phyloP scores from a whole-genome alignment of 2,888 invertebrate genomes.

The Flexamia atlantica region DNA sequence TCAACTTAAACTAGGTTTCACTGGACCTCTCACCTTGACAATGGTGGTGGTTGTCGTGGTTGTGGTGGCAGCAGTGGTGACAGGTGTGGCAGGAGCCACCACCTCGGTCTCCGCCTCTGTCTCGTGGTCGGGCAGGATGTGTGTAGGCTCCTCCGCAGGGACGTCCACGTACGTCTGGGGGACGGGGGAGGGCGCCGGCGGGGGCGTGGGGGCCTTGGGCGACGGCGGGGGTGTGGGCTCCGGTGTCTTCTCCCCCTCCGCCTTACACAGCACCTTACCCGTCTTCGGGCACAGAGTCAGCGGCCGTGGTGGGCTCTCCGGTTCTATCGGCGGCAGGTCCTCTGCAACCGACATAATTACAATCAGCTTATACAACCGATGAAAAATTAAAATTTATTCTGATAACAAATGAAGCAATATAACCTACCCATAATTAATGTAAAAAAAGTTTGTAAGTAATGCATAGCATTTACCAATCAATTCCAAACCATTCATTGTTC shows the following conservation, averaged over 20 bases:
- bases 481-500: no score
- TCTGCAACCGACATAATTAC: no score
- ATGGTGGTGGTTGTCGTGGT: conserved; percentile 44
- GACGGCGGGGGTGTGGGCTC: conserved; percentile 75
- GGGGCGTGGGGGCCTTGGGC: conserved; percentile 71
- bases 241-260: conserved; percentile 81
- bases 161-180: no score
- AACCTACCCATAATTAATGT: no score
- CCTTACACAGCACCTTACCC: conserved; percentile 75
- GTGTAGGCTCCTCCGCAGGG: conserved; percentile 44
- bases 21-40: conserved; percentile 51
- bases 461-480: no score
- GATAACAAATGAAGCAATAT: no score
- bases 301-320: conserved; percentile 82
- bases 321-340: conserved; percentile 76
- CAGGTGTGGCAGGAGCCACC: neutral
- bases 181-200: conserved; percentile 73
- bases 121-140: conserved; percentile 57
- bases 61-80: neutral
- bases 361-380: no score
- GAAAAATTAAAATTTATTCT: no score
- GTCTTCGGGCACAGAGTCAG: conserved; percentile 85
- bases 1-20: no score
- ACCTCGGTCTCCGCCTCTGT: conserved; percentile 29
- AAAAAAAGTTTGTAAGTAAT: no score